Conservation (phyloP, 2,888 invertebrate species). For the Limenitis arthemis region DNA sequence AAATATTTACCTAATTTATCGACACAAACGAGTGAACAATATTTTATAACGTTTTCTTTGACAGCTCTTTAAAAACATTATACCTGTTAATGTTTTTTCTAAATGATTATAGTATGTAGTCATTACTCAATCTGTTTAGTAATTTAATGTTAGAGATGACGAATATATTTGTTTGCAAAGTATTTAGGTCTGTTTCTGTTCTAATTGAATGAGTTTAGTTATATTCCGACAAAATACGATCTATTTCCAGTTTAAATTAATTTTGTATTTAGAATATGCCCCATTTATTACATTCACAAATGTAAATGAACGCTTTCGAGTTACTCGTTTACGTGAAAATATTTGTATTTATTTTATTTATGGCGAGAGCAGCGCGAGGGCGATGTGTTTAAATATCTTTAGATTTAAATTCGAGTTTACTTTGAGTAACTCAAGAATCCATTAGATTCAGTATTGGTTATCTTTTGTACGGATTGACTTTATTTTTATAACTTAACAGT, state of each 20-base stretch:
- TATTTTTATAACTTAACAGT: conserved; percentile 42
- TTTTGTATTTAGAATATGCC: conserved; percentile 62
- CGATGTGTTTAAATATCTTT: conserved; percentile 68
- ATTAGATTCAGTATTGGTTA: conserved; percentile 60
- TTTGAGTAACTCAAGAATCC: conserved; percentile 56
- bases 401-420: conserved; percentile 63
- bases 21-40: conserved; percentile 15
- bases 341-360: conserved; percentile 73
- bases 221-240: conserved; percentile 23
- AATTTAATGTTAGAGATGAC: conserved; percentile 5
- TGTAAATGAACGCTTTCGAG: conserved; percentile 67
- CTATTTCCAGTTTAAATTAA: conserved; percentile 36
- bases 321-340: conserved; percentile 71
- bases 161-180: conserved; percentile 14
- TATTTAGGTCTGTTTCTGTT: conserved; percentile 21
- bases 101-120: conserved; percentile 2
- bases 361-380: conserved; percentile 62
- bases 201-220: conserved; percentile 19
- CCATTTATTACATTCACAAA: conserved; percentile 69
- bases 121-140: conserved; percentile 2
- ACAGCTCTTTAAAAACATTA: not conserved
- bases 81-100: not conserved
- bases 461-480: conserved; percentile 46
- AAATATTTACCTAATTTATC: too few species aligned
- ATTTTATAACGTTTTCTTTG: not conserved